phyloP scores from a whole-genome alignment of 1,140 invertebrate genomes.

The Chrysomallon squamiferum region DNA sequence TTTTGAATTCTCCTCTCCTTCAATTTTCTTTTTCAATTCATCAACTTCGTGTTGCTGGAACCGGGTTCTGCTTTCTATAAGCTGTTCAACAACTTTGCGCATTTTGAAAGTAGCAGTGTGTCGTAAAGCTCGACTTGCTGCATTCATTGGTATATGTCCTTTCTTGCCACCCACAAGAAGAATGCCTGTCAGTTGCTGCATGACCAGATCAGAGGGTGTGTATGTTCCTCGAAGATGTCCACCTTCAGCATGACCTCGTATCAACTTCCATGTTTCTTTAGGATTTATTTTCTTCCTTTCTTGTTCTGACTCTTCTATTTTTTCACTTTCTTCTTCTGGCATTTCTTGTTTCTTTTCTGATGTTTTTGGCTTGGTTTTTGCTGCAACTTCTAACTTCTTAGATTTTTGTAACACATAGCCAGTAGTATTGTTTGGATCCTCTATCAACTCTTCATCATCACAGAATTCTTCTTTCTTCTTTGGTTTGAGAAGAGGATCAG shows the following conservation, averaged over 20 bases:
- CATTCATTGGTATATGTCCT: slow-evolving; percentile 38
- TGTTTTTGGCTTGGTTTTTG: slow-evolving; percentile 10
- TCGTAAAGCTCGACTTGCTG: slow-evolving; percentile 42
- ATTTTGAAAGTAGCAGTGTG: slow-evolving; percentile 58
- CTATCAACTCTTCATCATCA: background rate
- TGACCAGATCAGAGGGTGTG: slow-evolving; percentile 39
- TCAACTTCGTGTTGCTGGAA: slow-evolving; percentile 52
- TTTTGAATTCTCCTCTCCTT: slow-evolving; percentile 6
- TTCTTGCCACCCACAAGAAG: slow-evolving; percentile 29
- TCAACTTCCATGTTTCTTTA: slow-evolving; percentile 29
- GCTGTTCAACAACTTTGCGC: slow-evolving; percentile 44
- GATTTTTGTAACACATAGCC: background rate
- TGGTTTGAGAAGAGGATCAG: slow-evolving; percentile 10
- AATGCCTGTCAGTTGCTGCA: slow-evolving; percentile 46
- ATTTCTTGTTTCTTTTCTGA: slow-evolving; percentile 13
- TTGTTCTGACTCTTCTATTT: slow-evolving; percentile 7
- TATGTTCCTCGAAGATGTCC: slow-evolving; percentile 17
- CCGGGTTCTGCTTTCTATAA: slow-evolving; percentile 45
- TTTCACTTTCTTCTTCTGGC: slow-evolving; percentile 11
- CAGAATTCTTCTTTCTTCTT: slow-evolving; percentile 18
- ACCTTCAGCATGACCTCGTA: slow-evolving; percentile 11
- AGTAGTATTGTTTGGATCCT: background rate
- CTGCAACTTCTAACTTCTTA: background rate
- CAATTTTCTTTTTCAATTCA: slow-evolving; percentile 38
- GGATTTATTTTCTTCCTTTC: slow-evolving; percentile 10